Conservation (phyloP, 2,888 invertebrate genomes). For the Agonopterix arenella region DNA sequence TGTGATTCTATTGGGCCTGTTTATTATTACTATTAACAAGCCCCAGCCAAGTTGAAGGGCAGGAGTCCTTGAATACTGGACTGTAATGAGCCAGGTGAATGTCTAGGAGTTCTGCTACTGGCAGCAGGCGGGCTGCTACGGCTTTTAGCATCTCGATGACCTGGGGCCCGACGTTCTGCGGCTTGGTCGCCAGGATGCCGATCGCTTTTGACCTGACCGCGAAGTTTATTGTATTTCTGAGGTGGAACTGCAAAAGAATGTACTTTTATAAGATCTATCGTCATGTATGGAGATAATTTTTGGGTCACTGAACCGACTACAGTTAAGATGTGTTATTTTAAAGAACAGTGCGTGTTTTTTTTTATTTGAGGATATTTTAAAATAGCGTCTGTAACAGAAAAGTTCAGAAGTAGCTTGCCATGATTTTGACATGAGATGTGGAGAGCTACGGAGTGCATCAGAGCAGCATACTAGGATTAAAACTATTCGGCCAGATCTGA, state of each 20-base stretch:
- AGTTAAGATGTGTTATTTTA: too few relatives aligned
- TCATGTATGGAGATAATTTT: too few relatives aligned
- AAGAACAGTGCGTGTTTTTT: too few relatives aligned
- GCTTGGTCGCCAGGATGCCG: conserved; percentile 47
- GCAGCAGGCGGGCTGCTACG: conserved; percentile 44
- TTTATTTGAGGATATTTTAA: too few relatives aligned
- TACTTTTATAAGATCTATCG: too few relatives aligned
- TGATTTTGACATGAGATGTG: too few relatives aligned
- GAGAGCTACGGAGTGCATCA: too few relatives aligned
- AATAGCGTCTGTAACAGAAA: too few relatives aligned
- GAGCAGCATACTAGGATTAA: too few relatives aligned
- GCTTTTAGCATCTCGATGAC: conserved; percentile 53
- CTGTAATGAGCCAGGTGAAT: conserved; percentile 57
- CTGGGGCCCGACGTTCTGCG: conserved; percentile 46
- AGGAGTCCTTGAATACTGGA: conserved; percentile 56
- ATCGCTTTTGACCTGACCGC: conserved; percentile 37
- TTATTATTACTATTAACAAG: conserved; percentile 63
- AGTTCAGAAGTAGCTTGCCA: too few relatives aligned
- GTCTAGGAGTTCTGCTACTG: conserved; percentile 53
- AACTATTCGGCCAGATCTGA: too few relatives aligned
- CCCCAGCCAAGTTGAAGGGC: conserved; percentile 55
- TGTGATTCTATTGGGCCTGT: neutral
- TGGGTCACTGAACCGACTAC: too few relatives aligned
- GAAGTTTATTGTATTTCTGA: conserved; percentile 56
- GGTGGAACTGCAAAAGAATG: conserved; percentile 41